Conservation (phyloP, 1,140 invertebrate genomes). For the Cyclargus thomasi region DNA sequence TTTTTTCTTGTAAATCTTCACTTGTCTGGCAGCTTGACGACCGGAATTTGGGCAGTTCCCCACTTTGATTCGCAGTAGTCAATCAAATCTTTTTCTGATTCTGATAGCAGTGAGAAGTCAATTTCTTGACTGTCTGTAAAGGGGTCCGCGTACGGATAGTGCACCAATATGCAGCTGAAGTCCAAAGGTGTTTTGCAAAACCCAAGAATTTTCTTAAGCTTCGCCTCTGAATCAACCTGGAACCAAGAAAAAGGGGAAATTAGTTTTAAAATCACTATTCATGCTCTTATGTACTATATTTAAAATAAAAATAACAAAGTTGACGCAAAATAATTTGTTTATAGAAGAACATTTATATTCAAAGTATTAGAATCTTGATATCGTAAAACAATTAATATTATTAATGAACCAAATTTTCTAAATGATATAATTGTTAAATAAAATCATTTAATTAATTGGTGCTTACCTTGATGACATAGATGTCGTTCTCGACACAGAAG, state of each 20-base stretch:
- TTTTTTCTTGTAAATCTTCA: constrained; percentile 41
- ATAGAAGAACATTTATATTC: too few species aligned
- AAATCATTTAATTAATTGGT: constrained; percentile 5
- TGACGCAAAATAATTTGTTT: too few species aligned
- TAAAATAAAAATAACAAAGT: background rate
- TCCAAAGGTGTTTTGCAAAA: constrained; percentile 55
- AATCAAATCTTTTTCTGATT: constrained; percentile 71
- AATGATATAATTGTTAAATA: too few species aligned
- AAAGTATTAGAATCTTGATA: too few species aligned
- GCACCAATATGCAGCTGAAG: constrained; percentile 75
- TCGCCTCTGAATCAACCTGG: constrained; percentile 74
- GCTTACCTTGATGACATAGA: constrained; percentile 80
- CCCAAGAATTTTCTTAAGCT: constrained; percentile 72
- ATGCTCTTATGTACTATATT: background rate
- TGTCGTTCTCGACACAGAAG: constrained; percentile 82
- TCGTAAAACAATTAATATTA: too few species aligned
- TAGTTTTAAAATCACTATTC: background rate
- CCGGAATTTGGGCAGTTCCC: constrained; percentile 70
- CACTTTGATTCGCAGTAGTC: constrained; percentile 77
- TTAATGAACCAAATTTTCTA: too few species aligned
- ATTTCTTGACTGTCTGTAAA: constrained; percentile 69
- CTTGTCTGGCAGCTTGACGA: constrained; percentile 76
- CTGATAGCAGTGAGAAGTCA: constrained; percentile 55
- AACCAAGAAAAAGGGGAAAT: constrained; percentile 37
- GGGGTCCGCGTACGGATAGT: constrained; percentile 67